Evolutionary conservation across 2,888 invertebrate species (phyloP), one percentile per base, ranked within the genome.

Genomic region (Melipona beecheii): DNA sequence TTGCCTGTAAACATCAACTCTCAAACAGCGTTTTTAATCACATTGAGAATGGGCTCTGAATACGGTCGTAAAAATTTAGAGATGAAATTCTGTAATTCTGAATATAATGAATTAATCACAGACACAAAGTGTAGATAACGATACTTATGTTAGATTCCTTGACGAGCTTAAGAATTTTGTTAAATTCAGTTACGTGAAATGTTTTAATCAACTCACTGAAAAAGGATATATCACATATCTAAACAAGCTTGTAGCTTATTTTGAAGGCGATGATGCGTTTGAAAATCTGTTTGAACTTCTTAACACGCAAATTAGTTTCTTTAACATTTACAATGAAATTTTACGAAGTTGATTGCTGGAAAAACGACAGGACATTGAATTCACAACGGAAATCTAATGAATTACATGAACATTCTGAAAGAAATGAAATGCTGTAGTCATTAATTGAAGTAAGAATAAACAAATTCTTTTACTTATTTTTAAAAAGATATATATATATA

Each of bases 201-300:
- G 96, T 91, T 95, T 97, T 21, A 95, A 95, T 24, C 95, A 95
- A 77, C 95, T 96, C 0, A 93, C 93, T 5, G 91, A 93, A 17
- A 31, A 24, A 31, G 2, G 31, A 1, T 94, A 95, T 4, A 95
- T 96, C 49, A 93, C 95, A 17, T 95, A 96, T 74, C 90, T 97
- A 5, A 94, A 95, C 69, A 31, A 31, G 2, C 31, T 31, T 31
- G 2, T 94, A 0, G 92, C 94, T 56, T 95, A 96, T 90, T 97
- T 96, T 88, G 95, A 96, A 69, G 95, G 95, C 75, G 90, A 93
- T 19, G 93, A 94, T 19, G 95, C 97, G 27, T 94, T 95, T 0
- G 93, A 93, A n/a, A n/a, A n/a, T n/a, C n/a, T n/a, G n/a, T n/a
- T n/a, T n/a, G n/a, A n/a, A n/a, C 89, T 90, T 1, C 91, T 92